Conservation (phyloP, 2,888 invertebrate species). For the Diaphora mendica region DNA sequence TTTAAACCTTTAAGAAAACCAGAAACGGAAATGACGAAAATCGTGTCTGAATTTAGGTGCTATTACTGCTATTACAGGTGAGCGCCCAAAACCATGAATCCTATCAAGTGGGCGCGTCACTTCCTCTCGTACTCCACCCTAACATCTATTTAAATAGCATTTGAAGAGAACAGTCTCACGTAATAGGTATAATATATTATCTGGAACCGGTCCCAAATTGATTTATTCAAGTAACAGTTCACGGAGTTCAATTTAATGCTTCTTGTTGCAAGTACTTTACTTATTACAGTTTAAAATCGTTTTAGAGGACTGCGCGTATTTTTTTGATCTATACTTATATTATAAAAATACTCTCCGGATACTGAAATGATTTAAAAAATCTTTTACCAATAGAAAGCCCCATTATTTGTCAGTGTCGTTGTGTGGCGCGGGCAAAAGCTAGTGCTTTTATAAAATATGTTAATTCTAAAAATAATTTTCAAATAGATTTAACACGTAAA, state of each 20-base stretch:
- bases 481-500: too few relatives aligned
- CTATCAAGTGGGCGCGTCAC: neutral
- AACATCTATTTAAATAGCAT: constrained; percentile 9
- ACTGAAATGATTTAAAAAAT: too few relatives aligned
- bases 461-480: too few relatives aligned
- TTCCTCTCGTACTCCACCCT: constrained; percentile 1
- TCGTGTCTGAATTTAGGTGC: neutral
- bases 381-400: too few relatives aligned
- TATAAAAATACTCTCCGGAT: too few relatives aligned
- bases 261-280: constrained; percentile 42
- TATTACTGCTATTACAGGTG: neutral
- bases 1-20: neutral
- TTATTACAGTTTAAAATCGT: constrained; percentile 24
- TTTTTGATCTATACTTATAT: neutral
- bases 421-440: too few relatives aligned
- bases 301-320: constrained; percentile 26
- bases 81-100: neutral
- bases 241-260: constrained; percentile 38
- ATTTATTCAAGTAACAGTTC: constrained; percentile 49
- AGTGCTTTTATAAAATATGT: too few relatives aligned
- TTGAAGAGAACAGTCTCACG: constrained; percentile 32
- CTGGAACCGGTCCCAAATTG: constrained; percentile 44
- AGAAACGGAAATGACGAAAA: neutral
- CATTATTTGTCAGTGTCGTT: too few relatives aligned
- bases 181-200: constrained; percentile 25